A percentile compares a stretch with the other conserved stretches of the same genome.
Evolutionary conservation across 1,140 invertebrate genomes (phyloP).

Genomic region (Anoplolepis gracilipes): DNA sequence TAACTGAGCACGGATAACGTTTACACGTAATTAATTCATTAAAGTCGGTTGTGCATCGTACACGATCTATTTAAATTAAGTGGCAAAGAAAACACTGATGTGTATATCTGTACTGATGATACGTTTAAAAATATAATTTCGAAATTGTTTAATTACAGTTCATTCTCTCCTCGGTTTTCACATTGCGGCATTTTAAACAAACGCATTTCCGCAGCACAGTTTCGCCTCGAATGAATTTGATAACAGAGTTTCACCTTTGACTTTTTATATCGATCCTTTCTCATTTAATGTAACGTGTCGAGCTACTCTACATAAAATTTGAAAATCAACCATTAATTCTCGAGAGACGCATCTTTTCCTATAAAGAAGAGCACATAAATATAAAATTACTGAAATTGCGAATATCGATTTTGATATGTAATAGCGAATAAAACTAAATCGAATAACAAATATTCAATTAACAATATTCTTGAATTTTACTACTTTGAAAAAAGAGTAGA

Average conservation of each 20-base stretch:
- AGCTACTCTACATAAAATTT: background rate
- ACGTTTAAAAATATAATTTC: background rate
- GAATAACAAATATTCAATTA: background rate
- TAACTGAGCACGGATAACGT: conserved; percentile 25
- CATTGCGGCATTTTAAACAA: background rate
- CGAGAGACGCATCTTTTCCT: background rate
- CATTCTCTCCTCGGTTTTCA: background rate
- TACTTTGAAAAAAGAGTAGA: background rate
- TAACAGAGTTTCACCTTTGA: conserved; percentile 10
- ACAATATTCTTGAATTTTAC: background rate
- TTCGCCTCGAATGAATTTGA: conserved; percentile 25
- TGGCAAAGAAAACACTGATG: background rate
- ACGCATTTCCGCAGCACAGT: background rate
- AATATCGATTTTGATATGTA: background rate
- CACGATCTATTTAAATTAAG: background rate
- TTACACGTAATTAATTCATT: conserved; percentile 51
- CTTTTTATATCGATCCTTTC: conserved; percentile 24
- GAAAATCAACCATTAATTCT: background rate
- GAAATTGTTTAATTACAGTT: conserved; percentile 4
- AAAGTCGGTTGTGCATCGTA: background rate
- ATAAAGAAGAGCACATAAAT: background rate
- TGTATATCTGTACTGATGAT: background rate
- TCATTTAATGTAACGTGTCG: background rate
- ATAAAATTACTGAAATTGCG: conserved; percentile 6
- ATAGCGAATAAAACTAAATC: background rate